phyloP scores from a whole-genome alignment of 2,113 vertebrate genomes.

The Saccopteryx leptura region DNA sequence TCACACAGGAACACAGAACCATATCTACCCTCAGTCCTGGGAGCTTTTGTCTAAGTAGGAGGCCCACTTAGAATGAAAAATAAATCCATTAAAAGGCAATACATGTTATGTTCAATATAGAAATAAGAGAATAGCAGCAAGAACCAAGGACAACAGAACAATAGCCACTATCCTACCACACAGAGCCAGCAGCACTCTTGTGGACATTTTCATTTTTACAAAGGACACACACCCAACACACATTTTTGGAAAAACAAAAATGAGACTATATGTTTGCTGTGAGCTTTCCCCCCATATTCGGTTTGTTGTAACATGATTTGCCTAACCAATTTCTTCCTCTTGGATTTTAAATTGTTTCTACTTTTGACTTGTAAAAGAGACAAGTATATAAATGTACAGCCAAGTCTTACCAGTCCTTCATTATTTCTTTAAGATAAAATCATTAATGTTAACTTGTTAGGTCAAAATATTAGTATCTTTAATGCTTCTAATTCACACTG shows the following conservation, averaged over 20 bases:
- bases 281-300: not conserved
- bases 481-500: not conserved
- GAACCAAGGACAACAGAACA: not conserved
- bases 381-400: not conserved
- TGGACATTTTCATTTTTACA: not conserved
- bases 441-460: not conserved
- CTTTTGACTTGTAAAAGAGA: not conserved
- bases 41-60: not conserved
- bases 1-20: not conserved
- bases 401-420: not conserved
- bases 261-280: not conserved
- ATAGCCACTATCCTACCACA: fast-evolving
- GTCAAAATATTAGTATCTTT: not conserved
- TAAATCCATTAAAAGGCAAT: not conserved
- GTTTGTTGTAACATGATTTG: not conserved
- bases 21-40: fast-evolving
- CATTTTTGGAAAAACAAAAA: not conserved
- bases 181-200: not conserved
- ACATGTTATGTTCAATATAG: not conserved
- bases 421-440: not conserved
- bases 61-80: not conserved
- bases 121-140: not conserved
- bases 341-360: not conserved
- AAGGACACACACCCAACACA: not conserved
- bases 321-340: not conserved